Base-by-base conservation (phyloP, 2,888 invertebrate genomes). In the Chaitophorus viminalis region DNA sequence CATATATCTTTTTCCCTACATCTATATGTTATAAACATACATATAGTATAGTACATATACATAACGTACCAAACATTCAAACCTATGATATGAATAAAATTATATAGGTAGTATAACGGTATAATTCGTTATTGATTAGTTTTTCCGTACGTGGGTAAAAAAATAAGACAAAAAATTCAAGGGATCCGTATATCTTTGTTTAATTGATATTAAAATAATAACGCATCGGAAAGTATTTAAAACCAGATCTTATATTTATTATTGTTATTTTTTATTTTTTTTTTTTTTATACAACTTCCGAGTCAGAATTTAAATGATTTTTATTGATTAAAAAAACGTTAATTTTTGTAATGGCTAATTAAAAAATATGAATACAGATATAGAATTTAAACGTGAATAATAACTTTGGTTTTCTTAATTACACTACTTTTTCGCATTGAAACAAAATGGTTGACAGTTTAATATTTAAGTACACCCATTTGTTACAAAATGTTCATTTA, bases 91-190 rank as follows among this genome's bases (percentile, higher is more conserved):
- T 11, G 14, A 46, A 46, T 8, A 46, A n/a, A 68, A 68, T 68
- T 1, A 1, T 9, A 29, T 29, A 29, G 18, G 39, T 18, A 18
- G 65, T 79, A 36, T 29, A 65, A n/a, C n/a, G n/a, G n/a, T n/a
- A n/a, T n/a, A n/a, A n/a, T n/a, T n/a, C n/a, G n/a, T n/a, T n/a
- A n/a, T n/a, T n/a, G n/a, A n/a, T n/a, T n/a, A n/a, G n/a, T n/a
- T n/a, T n/a, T 46, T 60, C 18, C 17, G 29, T 36, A 65, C 9
- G n/a, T 17, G 3, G 60, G 17, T 60, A 36, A 78, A 60, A 29
- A 68, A 65, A 68, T 65, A 39, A 18, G 39, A 65, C 29, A 68
- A 68, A 68, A 29, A 81, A 68, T 29, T 36, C 79, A 39, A 81
- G 29, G 29, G 79, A 39, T 39, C 29, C 29, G 18, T 18, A 68